Evolutionary conservation across 2,113 vertebrate genomes (phyloP).

Genomic region (Prinia subflava): DNA sequence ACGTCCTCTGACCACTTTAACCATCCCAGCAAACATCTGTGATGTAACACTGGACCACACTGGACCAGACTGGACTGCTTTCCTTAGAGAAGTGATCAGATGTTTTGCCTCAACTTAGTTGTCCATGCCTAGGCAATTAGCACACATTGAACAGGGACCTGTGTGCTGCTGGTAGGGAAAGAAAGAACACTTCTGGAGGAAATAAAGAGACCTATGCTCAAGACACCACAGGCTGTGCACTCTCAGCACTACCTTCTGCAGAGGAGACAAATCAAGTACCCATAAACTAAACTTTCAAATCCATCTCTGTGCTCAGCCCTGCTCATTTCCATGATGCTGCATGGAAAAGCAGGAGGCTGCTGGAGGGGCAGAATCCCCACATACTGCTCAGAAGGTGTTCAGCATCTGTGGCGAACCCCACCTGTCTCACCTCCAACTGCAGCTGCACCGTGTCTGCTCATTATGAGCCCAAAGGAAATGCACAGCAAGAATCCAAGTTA

Average conservation of each 20-base stretch:
- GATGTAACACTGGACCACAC: neutral
- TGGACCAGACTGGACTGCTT: neutral
- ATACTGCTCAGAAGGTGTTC: fast-evolving
- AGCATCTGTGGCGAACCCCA: fast-evolving
- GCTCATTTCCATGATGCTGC: neutral
- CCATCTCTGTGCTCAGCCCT: neutral
- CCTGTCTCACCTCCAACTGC: neutral
- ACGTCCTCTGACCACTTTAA: neutral
- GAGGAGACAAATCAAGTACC: neutral
- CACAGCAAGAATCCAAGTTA: neutral
- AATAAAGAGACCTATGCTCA: neutral
- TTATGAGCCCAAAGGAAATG: neutral
- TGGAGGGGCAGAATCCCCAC: neutral
- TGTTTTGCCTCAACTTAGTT: neutral
- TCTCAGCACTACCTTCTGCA: neutral
- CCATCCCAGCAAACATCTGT: neutral
- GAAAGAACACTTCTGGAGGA: neutral
- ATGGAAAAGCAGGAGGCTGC: neutral
- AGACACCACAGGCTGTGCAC: neutral
- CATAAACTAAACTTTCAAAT: neutral
- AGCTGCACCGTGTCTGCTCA: neutral
- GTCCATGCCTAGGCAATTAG: neutral
- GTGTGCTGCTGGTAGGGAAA: neutral
- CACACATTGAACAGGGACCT: neutral
- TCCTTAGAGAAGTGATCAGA: neutral